Evolutionary conservation across 2,797 vertebrate species (phyloP).

Genomic region (Mionectes olivaceus): DNA sequence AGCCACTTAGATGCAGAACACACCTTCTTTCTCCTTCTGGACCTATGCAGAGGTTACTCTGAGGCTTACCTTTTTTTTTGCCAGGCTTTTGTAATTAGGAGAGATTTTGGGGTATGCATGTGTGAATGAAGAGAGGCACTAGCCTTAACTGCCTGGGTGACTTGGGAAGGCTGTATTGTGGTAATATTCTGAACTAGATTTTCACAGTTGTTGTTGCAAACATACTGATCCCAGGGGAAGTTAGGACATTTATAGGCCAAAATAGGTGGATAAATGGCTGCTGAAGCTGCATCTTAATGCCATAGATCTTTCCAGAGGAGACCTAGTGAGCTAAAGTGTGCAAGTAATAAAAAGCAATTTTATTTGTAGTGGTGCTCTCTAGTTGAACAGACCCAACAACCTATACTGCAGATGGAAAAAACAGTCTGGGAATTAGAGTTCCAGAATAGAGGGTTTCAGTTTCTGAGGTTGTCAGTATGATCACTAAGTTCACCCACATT

Average conservation of each 20-base stretch:
- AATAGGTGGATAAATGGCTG: not conserved
- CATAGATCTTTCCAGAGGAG: not conserved
- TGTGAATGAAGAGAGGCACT: not conserved
- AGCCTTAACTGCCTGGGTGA: not conserved
- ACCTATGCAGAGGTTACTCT: not conserved
- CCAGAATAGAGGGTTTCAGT: not conserved
- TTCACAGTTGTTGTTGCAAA: not conserved
- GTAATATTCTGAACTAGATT: not conserved
- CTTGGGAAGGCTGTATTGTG: not conserved
- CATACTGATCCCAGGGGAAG: not conserved
- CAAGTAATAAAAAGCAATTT: not conserved
- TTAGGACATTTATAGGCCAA: not conserved
- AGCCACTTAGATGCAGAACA: not conserved
- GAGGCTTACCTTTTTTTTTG: not conserved
- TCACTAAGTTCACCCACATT: not conserved
- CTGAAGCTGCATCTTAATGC: not conserved
- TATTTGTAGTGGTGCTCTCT: not conserved
- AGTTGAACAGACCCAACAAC: not conserved
- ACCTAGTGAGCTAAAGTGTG: not conserved
- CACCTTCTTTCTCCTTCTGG: not conserved
- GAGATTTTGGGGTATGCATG: fast-evolving
- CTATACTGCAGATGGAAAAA: not conserved
- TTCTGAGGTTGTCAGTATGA: not conserved
- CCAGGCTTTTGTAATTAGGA: not conserved
- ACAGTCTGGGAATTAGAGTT: not conserved